Evolutionary conservation across 35 echinoderm and acorn worm species (phyloP).

Genomic region (Heliocidaris erythrogramma): DNA sequence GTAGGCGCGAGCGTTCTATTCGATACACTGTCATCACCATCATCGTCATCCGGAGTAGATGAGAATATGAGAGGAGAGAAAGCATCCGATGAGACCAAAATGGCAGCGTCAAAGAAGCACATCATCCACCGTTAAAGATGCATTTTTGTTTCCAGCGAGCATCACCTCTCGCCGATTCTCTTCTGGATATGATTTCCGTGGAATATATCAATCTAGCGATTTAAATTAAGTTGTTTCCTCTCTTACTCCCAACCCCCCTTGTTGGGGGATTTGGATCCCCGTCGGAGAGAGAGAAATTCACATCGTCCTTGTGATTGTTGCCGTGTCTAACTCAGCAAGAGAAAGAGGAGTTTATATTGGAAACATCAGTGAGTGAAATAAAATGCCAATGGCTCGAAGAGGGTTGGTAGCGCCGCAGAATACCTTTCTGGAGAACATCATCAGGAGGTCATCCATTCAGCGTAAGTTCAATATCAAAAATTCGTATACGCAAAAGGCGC

Average conservation of each 20-base stretch:
- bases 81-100: slow-evolving; percentile 5
- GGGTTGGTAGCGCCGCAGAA: slow-evolving; percentile 98
- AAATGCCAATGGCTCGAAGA: slow-evolving; percentile 82
- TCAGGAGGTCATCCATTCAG: slow-evolving; percentile 87
- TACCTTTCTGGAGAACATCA: slow-evolving; percentile 98
- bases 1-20: slow-evolving; percentile 33
- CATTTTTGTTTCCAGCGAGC: slow-evolving; percentile 10
- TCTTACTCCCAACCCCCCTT: neutral
- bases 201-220: slow-evolving; percentile 25
- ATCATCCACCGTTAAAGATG: neutral
- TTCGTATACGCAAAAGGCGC: neutral
- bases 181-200: slow-evolving; percentile 41
- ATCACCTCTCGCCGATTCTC: neutral
- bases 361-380: slow-evolving; percentile 11
- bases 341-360: neutral
- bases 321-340: neutral
- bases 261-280: neutral
- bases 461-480: slow-evolving; percentile 79
- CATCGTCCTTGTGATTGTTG: neutral
- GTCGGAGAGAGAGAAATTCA: neutral
- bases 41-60: neutral
- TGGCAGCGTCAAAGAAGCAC: slow-evolving; percentile 2
- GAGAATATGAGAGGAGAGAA: neutral
- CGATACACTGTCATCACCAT: slow-evolving; percentile 24
- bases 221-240: neutral